Base-by-base conservation (phyloP, 2,888 invertebrate genomes). In the Andrena haemorrhoa region DNA sequence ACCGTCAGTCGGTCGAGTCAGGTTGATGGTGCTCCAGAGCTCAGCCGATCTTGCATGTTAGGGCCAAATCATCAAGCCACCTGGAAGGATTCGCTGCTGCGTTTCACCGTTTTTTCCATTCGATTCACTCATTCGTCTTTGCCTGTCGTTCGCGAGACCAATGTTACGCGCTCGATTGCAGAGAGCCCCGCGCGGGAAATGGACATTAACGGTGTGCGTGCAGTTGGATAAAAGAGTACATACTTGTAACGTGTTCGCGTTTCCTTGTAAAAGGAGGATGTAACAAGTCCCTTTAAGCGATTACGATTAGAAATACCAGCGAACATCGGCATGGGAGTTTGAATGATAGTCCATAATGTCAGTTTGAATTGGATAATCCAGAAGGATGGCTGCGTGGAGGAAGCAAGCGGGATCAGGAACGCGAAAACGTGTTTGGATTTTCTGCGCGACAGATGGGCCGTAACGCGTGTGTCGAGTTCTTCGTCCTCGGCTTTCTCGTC, bases 11-110 rank as follows among this genome's bases (percentile, higher is more conserved):
- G 41, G 53, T 56, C 23, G 56, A 73, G 41, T 66, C 58, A 51
- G 47, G 29, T 64, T 47, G 63, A 70, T 63, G 73, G 20, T 63
- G 49, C 77, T 82, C 29, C 35, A 51, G 75, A 72, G 35, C 71
- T 58, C 60, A 33, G 41, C 81, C 74, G 87, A 82, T 81, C 82
- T 79, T 75, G 77, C 85, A 74, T 78, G 63, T 72, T 69, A 79
- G 51, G 66, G 71, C 56, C 58, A 82, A 74, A 80, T 86, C 79
- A 74, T 75, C 75, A 61, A 74, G 47, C 63, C 73, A 71, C 75
- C 33, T 29, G 23, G 56, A 51, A 68, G 65, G 20, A 53, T 33
- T 35, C 16, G 60, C 26, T 20, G 60, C 35, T 33, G 56, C 70
- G 75, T 84, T 73, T 84, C 75, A 61, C 47, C 53, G 58, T 49